Conservation (phyloP, 2,113 vertebrate species). For the Empidonax traillii region DNA sequence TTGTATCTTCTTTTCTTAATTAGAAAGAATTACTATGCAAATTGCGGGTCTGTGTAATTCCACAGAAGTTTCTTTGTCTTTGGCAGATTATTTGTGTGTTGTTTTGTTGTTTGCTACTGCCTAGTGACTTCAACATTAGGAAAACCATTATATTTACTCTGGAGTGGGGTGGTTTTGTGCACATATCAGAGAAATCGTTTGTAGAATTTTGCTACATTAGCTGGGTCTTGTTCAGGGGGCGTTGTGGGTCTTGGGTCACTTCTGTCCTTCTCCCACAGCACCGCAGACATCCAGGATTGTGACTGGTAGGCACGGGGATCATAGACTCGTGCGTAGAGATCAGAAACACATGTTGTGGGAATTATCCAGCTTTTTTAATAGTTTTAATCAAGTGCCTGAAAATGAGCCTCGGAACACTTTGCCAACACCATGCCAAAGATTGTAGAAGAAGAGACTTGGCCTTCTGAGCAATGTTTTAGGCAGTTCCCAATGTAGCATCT, state of each 20-base stretch:
- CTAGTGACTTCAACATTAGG: neutral
- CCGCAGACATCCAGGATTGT: neutral
- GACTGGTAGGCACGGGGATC: neutral
- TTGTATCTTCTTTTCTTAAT: slow-evolving; percentile 78
- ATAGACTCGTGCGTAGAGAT: neutral
- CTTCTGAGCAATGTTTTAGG: neutral
- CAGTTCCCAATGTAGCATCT: neutral
- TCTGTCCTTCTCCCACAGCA: neutral
- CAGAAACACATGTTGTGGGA: neutral
- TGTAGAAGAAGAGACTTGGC: neutral
- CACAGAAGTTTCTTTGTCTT: slow-evolving; percentile 53
- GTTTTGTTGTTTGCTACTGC: neutral
- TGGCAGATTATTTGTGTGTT: neutral
- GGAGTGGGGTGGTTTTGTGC: neutral
- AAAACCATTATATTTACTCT: neutral
- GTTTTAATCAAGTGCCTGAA: neutral
- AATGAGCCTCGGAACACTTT: neutral
- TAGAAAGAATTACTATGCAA: slow-evolving; percentile 75
- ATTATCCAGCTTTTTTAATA: neutral
- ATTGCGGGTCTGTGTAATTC: slow-evolving; percentile 73
- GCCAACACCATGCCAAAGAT: neutral
- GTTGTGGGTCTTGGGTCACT: neutral
- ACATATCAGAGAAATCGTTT: neutral
- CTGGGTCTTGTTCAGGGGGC: neutral
- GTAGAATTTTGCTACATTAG: neutral